Percentiles rank a stretch among this genome's conserved stretches.
Conservation (phyloP, 2,113 vertebrate species). For the Eulemur rufifrons region DNA sequence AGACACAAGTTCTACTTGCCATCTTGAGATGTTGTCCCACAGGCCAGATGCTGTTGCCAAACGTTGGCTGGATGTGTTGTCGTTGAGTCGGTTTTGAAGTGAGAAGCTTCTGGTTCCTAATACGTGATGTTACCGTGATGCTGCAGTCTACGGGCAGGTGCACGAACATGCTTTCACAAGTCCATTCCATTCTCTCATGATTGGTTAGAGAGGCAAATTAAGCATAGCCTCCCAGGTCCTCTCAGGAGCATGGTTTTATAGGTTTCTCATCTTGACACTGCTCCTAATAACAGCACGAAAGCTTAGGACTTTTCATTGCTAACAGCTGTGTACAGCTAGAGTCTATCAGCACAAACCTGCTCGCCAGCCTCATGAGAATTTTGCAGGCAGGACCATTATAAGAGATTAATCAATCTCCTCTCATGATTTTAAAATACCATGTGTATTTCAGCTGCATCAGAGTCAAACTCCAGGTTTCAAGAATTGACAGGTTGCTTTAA, state of each 20-base stretch:
- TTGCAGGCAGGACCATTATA: not conserved
- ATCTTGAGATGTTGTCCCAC: not conserved
- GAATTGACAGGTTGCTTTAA: not conserved
- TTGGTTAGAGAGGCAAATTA: not conserved
- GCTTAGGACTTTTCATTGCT: not conserved
- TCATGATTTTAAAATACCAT: not conserved
- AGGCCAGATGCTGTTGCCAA: not conserved
- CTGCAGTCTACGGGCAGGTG: not conserved
- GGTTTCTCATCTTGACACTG: not conserved
- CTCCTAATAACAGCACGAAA: not conserved
- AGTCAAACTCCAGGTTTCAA: not conserved
- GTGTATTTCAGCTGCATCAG: not conserved
- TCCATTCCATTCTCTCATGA: not conserved
- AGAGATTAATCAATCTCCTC: not conserved
- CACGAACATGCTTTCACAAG: not conserved
- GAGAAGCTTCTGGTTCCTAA: not conserved
- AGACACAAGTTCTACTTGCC: not conserved
- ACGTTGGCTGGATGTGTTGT: too few relatives aligned
- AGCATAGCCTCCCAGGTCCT: not conserved
- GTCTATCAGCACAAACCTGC: not conserved
- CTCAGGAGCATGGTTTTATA: not conserved
- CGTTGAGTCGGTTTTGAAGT: not conserved
- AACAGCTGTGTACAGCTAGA: not conserved
- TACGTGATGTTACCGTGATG: too few relatives aligned
- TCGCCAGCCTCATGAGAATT: not conserved